Evolutionary conservation across 2,113 vertebrate species (phyloP).

Genomic region (Acanthisitta chloris): DNA sequence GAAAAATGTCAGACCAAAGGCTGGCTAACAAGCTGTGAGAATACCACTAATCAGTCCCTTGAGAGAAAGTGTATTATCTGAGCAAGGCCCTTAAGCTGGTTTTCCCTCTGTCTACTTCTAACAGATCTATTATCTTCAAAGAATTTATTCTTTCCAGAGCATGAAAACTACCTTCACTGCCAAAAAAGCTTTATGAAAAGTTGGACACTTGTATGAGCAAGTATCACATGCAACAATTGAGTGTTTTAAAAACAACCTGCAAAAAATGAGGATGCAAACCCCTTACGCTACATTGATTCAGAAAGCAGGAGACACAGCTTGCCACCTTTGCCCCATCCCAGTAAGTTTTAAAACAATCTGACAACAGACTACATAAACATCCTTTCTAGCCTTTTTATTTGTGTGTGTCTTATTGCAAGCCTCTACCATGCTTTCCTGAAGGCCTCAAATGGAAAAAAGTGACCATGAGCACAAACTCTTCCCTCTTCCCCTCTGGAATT

Average conservation of each 20-base stretch:
- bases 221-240: neutral
- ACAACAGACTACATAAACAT: neutral
- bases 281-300: neutral
- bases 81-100: neutral
- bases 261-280: neutral
- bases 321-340: neutral
- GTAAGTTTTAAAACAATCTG: neutral
- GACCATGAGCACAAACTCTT: neutral
- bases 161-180: neutral
- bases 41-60: neutral
- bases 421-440: neutral
- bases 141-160: neutral
- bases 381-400: neutral
- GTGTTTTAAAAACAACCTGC: neutral
- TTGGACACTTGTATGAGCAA: neutral
- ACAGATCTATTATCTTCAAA: neutral
- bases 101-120: neutral
- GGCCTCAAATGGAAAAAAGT: neutral
- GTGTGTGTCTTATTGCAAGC: neutral
- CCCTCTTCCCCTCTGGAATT: neutral
- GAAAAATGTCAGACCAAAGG: neutral
- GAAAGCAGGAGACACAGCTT: neutral
- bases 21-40: neutral
- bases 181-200: neutral
- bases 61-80: neutral